These are phyloP conservation scores for Felis chaus DNA, from an alignment of 2,113 vertebrate genomes.

Conservation along the genomic window DNA sequence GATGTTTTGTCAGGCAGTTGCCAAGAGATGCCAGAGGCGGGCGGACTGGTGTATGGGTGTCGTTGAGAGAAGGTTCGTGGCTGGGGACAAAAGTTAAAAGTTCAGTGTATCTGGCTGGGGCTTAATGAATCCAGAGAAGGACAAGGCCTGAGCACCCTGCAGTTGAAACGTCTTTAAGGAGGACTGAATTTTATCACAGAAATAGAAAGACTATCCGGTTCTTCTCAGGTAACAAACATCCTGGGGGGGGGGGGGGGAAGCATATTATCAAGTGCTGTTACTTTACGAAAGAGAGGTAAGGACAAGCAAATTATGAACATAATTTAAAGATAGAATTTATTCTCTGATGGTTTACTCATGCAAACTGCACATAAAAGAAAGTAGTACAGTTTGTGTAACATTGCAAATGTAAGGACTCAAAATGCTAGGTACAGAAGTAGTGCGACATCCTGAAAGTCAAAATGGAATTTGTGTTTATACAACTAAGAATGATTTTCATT, in stretches of 20 bases:
- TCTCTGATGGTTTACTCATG: constrained; percentile 99
- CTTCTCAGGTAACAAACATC: not conserved
- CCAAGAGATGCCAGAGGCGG: not conserved
- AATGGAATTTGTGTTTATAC: constrained; percentile 86
- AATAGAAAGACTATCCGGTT: not conserved
- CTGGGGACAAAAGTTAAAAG: not conserved
- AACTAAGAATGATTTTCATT: constrained; percentile 83
- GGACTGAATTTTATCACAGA: not conserved
- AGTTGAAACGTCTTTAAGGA: not conserved
- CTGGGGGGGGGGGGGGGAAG: not conserved
- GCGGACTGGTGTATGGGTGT: not conserved
- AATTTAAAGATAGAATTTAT: constrained; percentile 95
- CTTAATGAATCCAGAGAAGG: not conserved
- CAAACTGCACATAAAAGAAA: constrained; percentile 94
- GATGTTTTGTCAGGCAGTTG: not conserved
- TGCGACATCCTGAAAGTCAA: constrained; percentile 86
- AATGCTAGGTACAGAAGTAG: constrained; percentile 89
- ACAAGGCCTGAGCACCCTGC: not conserved
- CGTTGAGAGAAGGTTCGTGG: not conserved
- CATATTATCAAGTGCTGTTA: not conserved
- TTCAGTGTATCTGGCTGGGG: not conserved
- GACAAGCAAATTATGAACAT: constrained; percentile 86
- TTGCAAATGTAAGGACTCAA: constrained; percentile 88
- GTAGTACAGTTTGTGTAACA: constrained; percentile 92
- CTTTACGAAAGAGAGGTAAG: constrained; percentile 64